Conservation (phyloP, 35 echinoderm and acorn worm species). For the Ophioderma brevispina region DNA sequence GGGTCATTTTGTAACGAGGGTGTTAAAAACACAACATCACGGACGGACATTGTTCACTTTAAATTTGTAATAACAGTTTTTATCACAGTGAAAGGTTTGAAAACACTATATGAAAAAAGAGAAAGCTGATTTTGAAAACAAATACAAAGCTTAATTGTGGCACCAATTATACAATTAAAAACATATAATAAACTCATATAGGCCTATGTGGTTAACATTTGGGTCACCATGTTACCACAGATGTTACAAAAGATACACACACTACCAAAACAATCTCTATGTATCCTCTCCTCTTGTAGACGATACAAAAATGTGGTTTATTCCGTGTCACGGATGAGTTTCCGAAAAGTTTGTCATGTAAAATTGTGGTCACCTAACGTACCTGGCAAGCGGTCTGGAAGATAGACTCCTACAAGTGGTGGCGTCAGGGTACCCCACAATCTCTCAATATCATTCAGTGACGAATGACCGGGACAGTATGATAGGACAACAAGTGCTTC, state of each 20-base stretch:
- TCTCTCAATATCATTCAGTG: conserved; percentile 36
- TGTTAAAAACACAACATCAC: too few relatives aligned
- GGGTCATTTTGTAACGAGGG: too few relatives aligned
- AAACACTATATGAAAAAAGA: too few relatives aligned
- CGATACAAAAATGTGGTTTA: conserved; percentile 12
- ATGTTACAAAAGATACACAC: conserved; percentile 8
- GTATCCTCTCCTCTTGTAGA: conserved; percentile 30
- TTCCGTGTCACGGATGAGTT: background rate
- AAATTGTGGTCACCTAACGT: too few relatives aligned
- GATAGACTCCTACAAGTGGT: conserved; percentile 2
- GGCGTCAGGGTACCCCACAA: conserved; percentile 40
- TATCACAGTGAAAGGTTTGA: too few relatives aligned
- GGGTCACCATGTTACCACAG: conserved; percentile 5
- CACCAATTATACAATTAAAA: too few relatives aligned
- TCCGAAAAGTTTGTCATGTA: background rate
- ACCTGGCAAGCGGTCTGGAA: conserved; percentile 14
- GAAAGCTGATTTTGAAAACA: too few relatives aligned
- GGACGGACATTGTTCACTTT: too few relatives aligned
- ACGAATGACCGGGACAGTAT: conserved; percentile 44
- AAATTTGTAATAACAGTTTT: too few relatives aligned
- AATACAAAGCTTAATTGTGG: too few relatives aligned
- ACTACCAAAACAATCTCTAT: conserved; percentile 10
- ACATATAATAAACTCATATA: too few relatives aligned
- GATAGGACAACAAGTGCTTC: conserved; percentile 30
- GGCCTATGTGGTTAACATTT: too few relatives aligned